Percentiles rank a stretch among this genome's conserved stretches.
These are phyloP conservation scores for Bombus superbus DNA, from an alignment of 1,140 invertebrate genomes.

Conservation along the genomic window DNA sequence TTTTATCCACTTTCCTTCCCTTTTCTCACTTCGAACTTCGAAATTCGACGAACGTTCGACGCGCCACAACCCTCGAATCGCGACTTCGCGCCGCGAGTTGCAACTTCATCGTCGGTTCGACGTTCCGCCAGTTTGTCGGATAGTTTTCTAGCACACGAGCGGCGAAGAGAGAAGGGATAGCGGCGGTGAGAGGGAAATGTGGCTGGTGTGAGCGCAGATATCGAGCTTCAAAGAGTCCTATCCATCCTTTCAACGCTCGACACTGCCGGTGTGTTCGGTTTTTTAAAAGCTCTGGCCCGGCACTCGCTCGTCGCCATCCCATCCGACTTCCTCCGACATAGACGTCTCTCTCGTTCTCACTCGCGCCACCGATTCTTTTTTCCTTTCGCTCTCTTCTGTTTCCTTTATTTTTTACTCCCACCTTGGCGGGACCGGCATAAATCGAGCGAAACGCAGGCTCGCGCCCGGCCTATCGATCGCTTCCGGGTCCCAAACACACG, in stretches of 20 bases:
- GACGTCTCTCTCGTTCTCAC: not conserved
- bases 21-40: not conserved
- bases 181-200: conserved; percentile 14
- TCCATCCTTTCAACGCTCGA: conserved; percentile 59
- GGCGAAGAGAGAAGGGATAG: not conserved
- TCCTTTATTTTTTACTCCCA: not conserved
- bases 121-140: conserved; percentile 9
- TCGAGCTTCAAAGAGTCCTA: conserved; percentile 66
- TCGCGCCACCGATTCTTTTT: not conserved
- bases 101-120: conserved; percentile 23
- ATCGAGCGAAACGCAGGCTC: conserved; percentile 26
- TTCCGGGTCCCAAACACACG: conserved; percentile 38
- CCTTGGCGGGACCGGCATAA: not conserved
- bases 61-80: not conserved
- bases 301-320: not conserved
- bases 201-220: conserved; percentile 37
- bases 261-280: conserved; percentile 54
- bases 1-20: not conserved
- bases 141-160: not conserved
- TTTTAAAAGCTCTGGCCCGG: conserved; percentile 61
- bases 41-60: not conserved
- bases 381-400: not conserved
- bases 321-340: conserved; percentile 18
- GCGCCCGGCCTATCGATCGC: conserved; percentile 48
- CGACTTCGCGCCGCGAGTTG: not conserved